Conservation (phyloP, 2,113 vertebrate species). For the Odontophorus gujanensis region DNA sequence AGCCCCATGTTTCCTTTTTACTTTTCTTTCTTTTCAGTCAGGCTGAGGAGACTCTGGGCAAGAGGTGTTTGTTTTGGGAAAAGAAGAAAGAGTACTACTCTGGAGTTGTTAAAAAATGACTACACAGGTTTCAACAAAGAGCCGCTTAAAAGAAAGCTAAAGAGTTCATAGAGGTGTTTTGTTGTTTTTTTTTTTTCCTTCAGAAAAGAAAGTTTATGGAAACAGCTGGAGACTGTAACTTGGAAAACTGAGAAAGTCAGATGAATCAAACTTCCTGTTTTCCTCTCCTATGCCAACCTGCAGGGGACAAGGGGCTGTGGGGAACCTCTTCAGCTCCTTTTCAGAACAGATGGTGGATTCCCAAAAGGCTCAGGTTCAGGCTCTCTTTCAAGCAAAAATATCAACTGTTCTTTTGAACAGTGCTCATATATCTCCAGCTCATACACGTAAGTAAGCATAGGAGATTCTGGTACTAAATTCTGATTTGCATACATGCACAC, state of each 20-base stretch:
- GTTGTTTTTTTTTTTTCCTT: not conserved
- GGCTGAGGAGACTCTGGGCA: conserved; percentile 3
- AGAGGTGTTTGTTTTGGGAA: conserved; percentile 70
- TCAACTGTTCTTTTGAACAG: conserved; percentile 15
- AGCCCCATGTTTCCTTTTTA: not conserved
- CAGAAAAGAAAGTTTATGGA: conserved; percentile 57
- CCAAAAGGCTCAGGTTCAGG: not conserved
- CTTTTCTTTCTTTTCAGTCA: not conserved
- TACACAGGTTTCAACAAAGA: conserved; percentile 61
- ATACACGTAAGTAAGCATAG: fast-evolving
- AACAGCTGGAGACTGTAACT: conserved; percentile 76
- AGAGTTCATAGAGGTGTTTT: not conserved
- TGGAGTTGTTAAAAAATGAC: conserved; percentile 1
- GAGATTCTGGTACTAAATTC: not conserved
- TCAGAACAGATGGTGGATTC: conserved; percentile 66
- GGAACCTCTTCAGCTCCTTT: conserved; percentile 40
- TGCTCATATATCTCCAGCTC: not conserved
- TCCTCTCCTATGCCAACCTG: conserved; percentile 54
- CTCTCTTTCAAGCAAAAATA: conserved; percentile 4
- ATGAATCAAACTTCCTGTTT: conserved; percentile 79
- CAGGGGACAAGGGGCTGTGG: not conserved
- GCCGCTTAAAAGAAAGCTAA: conserved; percentile 41
- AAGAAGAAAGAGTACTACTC: conserved; percentile 58
- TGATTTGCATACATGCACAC: not conserved
- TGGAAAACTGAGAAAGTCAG: conserved; percentile 68